phyloP scores from a whole-genome alignment of 2,888 invertebrate genomes.

The Buathra laborator region DNA sequence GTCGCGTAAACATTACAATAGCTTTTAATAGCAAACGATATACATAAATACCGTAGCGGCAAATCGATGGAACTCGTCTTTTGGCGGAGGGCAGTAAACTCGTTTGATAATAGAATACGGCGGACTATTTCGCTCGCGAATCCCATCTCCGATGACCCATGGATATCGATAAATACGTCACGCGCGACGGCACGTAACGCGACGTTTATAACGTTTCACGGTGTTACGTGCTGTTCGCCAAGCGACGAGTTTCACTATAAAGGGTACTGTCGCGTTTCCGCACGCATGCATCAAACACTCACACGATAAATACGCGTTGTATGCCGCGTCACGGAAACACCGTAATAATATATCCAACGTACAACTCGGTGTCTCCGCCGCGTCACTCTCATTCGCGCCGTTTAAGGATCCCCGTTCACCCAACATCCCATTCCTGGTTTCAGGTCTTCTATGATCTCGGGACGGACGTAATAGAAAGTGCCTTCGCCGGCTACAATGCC shows the following conservation, averaged over 20 bases:
- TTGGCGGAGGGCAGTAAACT: not conserved
- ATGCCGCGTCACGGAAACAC: constrained; percentile 12
- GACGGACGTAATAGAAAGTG: constrained; percentile 92
- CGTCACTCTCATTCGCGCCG: constrained; percentile 56
- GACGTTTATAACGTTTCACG: constrained; percentile 37
- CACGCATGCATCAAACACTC: constrained; percentile 27
- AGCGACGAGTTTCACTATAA: constrained; percentile 48
- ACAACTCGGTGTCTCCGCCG: not conserved
- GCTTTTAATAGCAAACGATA: not conserved
- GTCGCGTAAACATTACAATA: not conserved
- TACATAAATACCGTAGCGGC: constrained; percentile 12
- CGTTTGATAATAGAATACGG: not conserved
- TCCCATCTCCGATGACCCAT: constrained; percentile 20
- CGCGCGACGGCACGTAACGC: constrained; percentile 54
- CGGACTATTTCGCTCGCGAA: constrained; percentile 24
- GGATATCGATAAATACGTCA: constrained; percentile 53
- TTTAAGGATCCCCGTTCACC: constrained; percentile 51
- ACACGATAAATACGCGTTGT: not conserved
- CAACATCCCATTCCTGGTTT: constrained; percentile 66
- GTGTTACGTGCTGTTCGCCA: constrained; percentile 48
- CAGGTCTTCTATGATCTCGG: constrained; percentile 91
- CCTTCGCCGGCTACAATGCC: constrained; percentile 94
- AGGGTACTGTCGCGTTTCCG: constrained; percentile 53
- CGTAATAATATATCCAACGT: constrained; percentile 22
- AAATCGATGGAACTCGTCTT: constrained; percentile 41